A percentile compares a stretch with the other conserved stretches of the same genome.
Evolutionary conservation across 37 sponge, comb jelly and placozoan genomes (phyloP).

Genomic region (Chondrilla cf. caribensis): DNA sequence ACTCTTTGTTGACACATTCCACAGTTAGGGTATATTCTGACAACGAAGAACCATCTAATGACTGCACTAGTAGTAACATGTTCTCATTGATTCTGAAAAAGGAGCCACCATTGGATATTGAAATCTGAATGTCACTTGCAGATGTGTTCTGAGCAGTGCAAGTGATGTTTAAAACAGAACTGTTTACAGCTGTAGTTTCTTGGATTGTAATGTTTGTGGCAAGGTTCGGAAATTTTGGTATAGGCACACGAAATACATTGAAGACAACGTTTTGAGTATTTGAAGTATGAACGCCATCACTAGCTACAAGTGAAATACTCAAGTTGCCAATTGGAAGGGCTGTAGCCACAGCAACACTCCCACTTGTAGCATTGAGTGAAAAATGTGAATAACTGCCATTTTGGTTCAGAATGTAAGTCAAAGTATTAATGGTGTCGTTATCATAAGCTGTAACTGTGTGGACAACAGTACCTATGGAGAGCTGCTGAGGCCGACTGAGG

Average conservation of each 20-base stretch:
- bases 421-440: conserved; percentile 23
- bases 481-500: neutral
- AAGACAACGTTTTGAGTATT: neutral
- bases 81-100: neutral
- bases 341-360: neutral
- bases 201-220: neutral
- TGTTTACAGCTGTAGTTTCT: conserved; percentile 23
- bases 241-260: neutral
- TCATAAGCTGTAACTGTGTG: conserved; percentile 35
- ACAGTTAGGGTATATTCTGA: neutral
- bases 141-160: conserved; percentile 7
- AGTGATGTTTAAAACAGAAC: conserved; percentile 9
- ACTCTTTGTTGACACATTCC: neutral
- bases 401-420: conserved; percentile 13
- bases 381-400: neutral
- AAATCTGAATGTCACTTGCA: neutral
- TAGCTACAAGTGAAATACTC: conserved; percentile 25
- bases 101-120: neutral
- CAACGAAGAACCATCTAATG: neutral
- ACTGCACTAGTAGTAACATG: neutral
- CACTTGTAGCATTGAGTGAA: neutral
- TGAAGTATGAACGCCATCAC: conserved; percentile 18
- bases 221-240: neutral
- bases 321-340: neutral
- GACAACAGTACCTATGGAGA: neutral